Evolutionary conservation across 2,888 invertebrate species (phyloP), one percentile per base, ranked within the genome.

Genomic region (Alsophila aescularia): DNA sequence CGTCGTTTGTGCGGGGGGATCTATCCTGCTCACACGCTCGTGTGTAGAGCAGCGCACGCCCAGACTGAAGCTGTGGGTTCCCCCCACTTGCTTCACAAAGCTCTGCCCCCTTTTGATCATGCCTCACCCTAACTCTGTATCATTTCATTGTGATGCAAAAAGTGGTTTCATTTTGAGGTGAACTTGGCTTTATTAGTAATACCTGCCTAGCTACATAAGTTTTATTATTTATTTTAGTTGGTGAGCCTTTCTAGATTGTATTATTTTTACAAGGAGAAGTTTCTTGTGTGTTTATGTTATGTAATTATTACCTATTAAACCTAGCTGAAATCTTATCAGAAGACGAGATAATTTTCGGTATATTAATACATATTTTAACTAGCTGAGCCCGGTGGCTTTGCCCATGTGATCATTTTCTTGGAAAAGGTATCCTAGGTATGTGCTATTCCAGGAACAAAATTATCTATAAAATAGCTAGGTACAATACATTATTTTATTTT

Each of bases 41-140:
- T 21, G 31, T 48, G 60, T 55, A 53, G 47, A 53, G 59, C 47
- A 52, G 49, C 63, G 59, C 62, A 75, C 79, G 79, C 81, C 77
- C 75, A 77, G 64, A 66, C 56, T 52, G 43, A 42, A 31, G 49
- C 48, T 55, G 52, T 54, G 69, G 75, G 79, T 80, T 79, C 81
- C 56, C 71, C 77, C 67, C 59, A 53, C 57, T 49, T 43, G 57
- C 63, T 67, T 62, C 54, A 51, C 63, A 53, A 66, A 55, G 67
- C 60, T 58, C 77, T 70, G 70, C 75, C 78, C 76, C 72, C 39
- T 48, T 62, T 62, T 57, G 55, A 56, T 59, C 66, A 66, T 73
- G 78, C 77, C 77, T 72, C 70, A 70, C 75, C 79, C 77, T 74
- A 73, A 66, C 73, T 69, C 67, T 72, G 70, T 70, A 69, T 70